Conservation (phyloP, 2,113 vertebrate genomes). For the Hystrix cristata region DNA sequence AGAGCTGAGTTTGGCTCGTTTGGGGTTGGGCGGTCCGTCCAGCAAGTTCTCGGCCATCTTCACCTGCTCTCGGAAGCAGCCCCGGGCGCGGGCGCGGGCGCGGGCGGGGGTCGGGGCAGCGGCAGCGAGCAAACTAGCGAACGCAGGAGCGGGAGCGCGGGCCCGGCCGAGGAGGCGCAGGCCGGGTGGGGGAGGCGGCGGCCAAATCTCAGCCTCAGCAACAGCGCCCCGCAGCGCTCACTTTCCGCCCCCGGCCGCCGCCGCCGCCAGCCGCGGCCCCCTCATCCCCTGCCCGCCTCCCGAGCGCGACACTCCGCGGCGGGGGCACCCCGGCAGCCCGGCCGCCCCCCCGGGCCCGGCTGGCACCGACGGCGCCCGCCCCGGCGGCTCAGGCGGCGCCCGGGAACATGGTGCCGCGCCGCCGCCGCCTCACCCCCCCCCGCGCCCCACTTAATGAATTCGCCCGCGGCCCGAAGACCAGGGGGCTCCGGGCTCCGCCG, state of each 20-base stretch:
- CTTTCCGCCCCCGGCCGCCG: slow-evolving; percentile 93
- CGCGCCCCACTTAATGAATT: slow-evolving; percentile 83
- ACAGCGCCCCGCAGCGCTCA: slow-evolving; percentile 94
- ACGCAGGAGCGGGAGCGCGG: slow-evolving; percentile 69
- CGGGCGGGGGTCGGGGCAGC: slow-evolving; percentile 47
- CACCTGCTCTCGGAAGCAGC: slow-evolving; percentile 79
- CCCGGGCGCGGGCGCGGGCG: slow-evolving; percentile 35
- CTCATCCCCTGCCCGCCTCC: slow-evolving; percentile 82
- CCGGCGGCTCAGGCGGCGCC: slow-evolving; percentile 84
- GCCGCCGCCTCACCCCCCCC: slow-evolving; percentile 84
- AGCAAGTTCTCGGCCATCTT: slow-evolving; percentile 97
- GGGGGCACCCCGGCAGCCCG: slow-evolving; percentile 75
- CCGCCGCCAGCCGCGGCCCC: slow-evolving; percentile 85
- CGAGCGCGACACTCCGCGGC: slow-evolving; percentile 81
- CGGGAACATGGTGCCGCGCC: slow-evolving; percentile 84
- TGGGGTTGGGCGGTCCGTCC: slow-evolving; percentile 96
- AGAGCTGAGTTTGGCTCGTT: slow-evolving; percentile 97
- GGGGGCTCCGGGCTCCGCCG: slow-evolving; percentile 76
- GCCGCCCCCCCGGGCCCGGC: slow-evolving; percentile 83
- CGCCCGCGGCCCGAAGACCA: slow-evolving; percentile 78
- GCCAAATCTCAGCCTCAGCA: slow-evolving; percentile 91
- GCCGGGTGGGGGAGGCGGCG: slow-evolving; percentile 83
- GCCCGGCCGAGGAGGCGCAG: slow-evolving; percentile 76
- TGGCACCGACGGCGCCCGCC: slow-evolving; percentile 84
- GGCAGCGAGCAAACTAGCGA: slow-evolving; percentile 58